phyloP scores from a whole-genome alignment of 2,113 vertebrate genomes.

The Anser brachyrhynchus region DNA sequence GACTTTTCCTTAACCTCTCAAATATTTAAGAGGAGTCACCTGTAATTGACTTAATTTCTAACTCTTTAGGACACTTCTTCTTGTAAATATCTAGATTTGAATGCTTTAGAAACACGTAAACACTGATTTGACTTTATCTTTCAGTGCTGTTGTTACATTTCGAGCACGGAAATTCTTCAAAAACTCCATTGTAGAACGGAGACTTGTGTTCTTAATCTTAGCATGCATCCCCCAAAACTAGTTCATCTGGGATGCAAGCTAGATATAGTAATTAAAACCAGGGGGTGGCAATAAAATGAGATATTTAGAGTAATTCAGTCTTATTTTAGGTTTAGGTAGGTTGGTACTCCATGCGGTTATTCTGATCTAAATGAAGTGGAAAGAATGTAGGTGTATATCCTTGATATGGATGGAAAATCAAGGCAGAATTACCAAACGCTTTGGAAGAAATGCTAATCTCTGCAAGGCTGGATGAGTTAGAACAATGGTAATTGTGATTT shows the following conservation, averaged over 20 bases:
- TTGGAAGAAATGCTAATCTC: slow-evolving; percentile 10
- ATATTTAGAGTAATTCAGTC: not conserved
- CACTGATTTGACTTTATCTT: not conserved
- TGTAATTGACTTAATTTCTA: not conserved
- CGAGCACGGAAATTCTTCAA: not conserved
- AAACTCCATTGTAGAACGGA: not conserved
- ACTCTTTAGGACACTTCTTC: not conserved
- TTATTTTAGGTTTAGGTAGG: slow-evolving; percentile 25
- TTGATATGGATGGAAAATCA: not conserved
- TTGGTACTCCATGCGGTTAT: not conserved
- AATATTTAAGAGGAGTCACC: not conserved
- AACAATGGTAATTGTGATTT: not conserved
- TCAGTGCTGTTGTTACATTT: not conserved
- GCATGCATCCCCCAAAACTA: not conserved
- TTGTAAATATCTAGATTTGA: not conserved
- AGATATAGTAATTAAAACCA: not conserved
- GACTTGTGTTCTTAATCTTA: not conserved
- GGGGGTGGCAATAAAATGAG: not conserved
- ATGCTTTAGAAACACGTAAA: not conserved
- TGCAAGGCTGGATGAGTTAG: not conserved
- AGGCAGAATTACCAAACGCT: not conserved
- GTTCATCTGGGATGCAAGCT: not conserved
- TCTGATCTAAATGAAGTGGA: slow-evolving; percentile 15
- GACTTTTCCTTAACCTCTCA: not conserved
- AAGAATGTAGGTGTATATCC: slow-evolving; percentile 13